A percentile compares a stretch with the other conserved stretches of the same genome.
These are phyloP conservation scores for Drosophila melanica DNA, from an alignment of 1,140 invertebrate species.

Conservation along the genomic window DNA sequence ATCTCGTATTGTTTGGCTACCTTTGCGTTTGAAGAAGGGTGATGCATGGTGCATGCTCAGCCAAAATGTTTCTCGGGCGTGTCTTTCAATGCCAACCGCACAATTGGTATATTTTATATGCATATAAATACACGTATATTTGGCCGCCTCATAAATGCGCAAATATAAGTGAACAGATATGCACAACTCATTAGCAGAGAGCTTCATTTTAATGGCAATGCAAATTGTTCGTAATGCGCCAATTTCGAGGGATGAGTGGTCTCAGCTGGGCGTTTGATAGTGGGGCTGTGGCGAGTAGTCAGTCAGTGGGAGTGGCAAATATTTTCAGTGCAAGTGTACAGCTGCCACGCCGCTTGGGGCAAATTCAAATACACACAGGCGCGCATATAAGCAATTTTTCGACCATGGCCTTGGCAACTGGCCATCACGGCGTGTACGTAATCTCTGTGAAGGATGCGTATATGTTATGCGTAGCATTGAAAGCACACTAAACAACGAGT, in stretches of 20 bases:
- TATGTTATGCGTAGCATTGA: slow-evolving; percentile 11
- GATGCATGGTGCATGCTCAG: too few relatives aligned
- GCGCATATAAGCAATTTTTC: slow-evolving; percentile 1
- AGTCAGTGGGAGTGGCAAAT: slow-evolving; percentile 5
- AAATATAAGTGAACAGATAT: background rate
- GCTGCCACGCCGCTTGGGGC: slow-evolving; percentile 10
- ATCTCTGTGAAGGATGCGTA: slow-evolving; percentile 9
- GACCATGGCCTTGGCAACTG: slow-evolving; percentile 52
- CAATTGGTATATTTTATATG: too few relatives aligned
- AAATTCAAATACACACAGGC: slow-evolving; percentile 2
- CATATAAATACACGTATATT: too few relatives aligned
- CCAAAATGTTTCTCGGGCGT: too few relatives aligned
- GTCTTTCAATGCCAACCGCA: too few relatives aligned
- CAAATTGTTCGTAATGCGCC: slow-evolving; percentile 29
- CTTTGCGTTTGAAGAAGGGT: too few relatives aligned
- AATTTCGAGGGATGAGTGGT: slow-evolving; percentile 19
- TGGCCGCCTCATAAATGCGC: background rate
- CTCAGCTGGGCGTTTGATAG: background rate
- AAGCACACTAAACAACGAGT: slow-evolving; percentile 25
- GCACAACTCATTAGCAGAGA: slow-evolving; percentile 24
- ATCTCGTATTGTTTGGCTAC: too few relatives aligned
- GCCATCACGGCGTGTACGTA: slow-evolving; percentile 50
- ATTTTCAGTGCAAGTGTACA: slow-evolving; percentile 7
- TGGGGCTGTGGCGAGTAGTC: background rate
- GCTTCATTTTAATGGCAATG: slow-evolving; percentile 22